phyloP scores from a whole-genome alignment of 2,888 invertebrate species.

The Portevinia maculata region DNA sequence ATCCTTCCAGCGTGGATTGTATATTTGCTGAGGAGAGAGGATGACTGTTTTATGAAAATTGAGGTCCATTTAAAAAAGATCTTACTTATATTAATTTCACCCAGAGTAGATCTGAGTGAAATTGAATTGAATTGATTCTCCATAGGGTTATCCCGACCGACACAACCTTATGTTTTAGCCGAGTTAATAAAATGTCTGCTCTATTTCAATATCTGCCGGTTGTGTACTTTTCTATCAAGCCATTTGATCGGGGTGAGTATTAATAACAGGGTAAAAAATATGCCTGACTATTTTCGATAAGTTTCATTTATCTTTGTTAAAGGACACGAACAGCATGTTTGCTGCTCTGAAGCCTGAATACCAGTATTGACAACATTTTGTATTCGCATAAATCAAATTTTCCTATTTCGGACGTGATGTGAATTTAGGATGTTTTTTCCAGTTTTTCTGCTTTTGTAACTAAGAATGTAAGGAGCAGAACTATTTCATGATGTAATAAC shows the following conservation, averaged over 20 bases:
- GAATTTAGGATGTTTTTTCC: constrained; percentile 34
- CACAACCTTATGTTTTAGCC: not conserved
- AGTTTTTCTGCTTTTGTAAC: no score
- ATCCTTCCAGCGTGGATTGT: constrained; percentile 7
- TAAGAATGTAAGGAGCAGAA: no score
- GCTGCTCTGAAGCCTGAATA: constrained; percentile 38
- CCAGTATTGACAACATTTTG: constrained; percentile 54
- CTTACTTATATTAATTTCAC: constrained; percentile 62
- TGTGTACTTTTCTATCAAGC: constrained; percentile 21
- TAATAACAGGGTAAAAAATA: constrained; percentile 25
- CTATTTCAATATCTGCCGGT: constrained; percentile 43
- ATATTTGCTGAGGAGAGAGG: constrained; percentile 8
- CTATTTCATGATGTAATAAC: no score
- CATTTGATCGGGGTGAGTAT: constrained; percentile 33
- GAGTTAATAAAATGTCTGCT: constrained; percentile 30
- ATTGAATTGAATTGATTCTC: constrained; percentile 72
- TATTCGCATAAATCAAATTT: constrained; percentile 60
- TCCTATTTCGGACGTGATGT: constrained; percentile 57
- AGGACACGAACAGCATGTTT: constrained; percentile 62
- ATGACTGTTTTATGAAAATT: constrained; percentile 62
- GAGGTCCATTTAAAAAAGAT: constrained; percentile 68
- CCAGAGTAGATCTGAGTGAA: constrained; percentile 52
- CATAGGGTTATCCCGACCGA: constrained; percentile 15
- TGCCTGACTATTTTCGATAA: constrained; percentile 44
- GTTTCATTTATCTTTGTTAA: constrained; percentile 43